Evolutionary conservation across 2,888 invertebrate species (phyloP).

Genomic region (Conchocele bisecta): DNA sequence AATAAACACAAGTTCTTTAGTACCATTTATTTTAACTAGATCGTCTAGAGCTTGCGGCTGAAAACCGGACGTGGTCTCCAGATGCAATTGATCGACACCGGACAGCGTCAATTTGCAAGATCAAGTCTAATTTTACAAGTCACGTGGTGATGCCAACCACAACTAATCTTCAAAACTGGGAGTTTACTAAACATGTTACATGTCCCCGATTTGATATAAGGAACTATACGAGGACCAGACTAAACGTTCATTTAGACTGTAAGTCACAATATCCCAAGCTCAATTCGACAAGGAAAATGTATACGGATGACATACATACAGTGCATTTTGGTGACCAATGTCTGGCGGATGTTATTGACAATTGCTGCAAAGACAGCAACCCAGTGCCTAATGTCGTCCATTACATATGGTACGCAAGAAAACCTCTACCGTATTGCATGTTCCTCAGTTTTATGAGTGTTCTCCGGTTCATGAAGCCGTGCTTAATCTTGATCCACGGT

Average conservation of each 20-base stretch:
- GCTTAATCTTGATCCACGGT: conserved; percentile 57
- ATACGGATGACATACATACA: conserved; percentile 6
- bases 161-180: too few relatives aligned
- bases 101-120: too few relatives aligned
- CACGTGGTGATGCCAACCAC: too few relatives aligned
- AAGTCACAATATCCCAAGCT: too few relatives aligned
- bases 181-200: background rate
- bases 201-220: background rate
- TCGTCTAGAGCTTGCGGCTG: too few relatives aligned
- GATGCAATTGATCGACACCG: too few relatives aligned
- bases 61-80: too few relatives aligned
- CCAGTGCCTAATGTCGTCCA: conserved; percentile 58
- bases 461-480: conserved; percentile 50
- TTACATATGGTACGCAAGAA: conserved; percentile 50
- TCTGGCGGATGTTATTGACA: conserved; percentile 33
- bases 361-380: conserved; percentile 29
- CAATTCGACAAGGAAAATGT: conserved; percentile 2
- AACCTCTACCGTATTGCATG: conserved; percentile 32
- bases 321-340: conserved; percentile 43
- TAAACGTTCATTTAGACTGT: too few relatives aligned
- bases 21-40: too few relatives aligned
- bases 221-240: too few relatives aligned
- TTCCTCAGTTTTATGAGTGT: conserved; percentile 58
- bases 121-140: too few relatives aligned
- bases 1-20: too few relatives aligned